phyloP scores from a whole-genome alignment of 2,113 vertebrate genomes.

The Rhinichthys klamathensis region DNA sequence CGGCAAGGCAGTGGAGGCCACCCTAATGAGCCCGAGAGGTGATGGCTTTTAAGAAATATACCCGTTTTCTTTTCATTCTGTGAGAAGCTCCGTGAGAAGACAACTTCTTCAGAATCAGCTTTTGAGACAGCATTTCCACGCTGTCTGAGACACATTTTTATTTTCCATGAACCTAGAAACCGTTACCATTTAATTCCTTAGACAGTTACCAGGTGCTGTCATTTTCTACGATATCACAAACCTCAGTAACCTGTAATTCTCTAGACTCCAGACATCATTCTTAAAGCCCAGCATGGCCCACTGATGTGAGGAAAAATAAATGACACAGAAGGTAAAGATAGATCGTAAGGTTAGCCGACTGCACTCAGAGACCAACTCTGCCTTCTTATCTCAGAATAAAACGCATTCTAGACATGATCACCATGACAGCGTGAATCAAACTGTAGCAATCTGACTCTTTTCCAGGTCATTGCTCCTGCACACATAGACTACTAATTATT shows the following conservation, averaged over 20 bases:
- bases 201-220: conserved; percentile 15
- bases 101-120: not conserved
- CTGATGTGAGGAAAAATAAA: conserved; percentile 39
- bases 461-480: conserved; percentile 27
- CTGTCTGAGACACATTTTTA: conserved; percentile 3
- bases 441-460: conserved; percentile 31
- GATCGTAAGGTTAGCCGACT: conserved; percentile 12
- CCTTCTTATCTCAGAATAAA: conserved; percentile 46
- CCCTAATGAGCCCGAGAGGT: conserved; percentile 90
- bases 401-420: conserved; percentile 35
- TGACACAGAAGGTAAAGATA: conserved; percentile 33
- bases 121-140: not conserved
- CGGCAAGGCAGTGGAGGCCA: conserved; percentile 86
- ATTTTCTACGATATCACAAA: conserved; percentile 6
- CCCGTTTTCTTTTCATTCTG: not conserved
- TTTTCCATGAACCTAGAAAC: conserved; percentile 12
- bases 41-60: conserved; percentile 51
- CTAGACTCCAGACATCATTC: conserved; percentile 17
- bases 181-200: not conserved
- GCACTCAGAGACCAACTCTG: conserved; percentile 12
- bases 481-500: conserved; percentile 44
- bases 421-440: conserved; percentile 39
- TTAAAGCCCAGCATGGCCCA: not conserved
- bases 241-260: conserved; percentile 39
- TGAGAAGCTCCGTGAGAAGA: too few relatives aligned